phyloP scores from a whole-genome alignment of 2,888 invertebrate species.

The Machimus rusticus region DNA sequence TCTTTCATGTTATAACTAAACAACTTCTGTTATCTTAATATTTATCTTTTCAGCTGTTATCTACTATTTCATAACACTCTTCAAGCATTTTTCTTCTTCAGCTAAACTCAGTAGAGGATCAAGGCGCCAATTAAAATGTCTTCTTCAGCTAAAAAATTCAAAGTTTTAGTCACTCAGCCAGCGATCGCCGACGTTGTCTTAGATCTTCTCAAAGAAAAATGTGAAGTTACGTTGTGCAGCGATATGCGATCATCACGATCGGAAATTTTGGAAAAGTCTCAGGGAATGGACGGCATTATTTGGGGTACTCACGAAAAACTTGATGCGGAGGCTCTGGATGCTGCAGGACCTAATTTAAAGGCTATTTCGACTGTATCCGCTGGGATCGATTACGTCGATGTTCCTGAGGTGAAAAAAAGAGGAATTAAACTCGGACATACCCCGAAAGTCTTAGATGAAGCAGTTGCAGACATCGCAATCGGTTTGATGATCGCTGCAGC shows the following conservation, averaged over 20 bases:
- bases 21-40: background rate
- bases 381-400: constrained; percentile 84
- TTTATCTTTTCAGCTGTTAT: background rate
- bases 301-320: constrained; percentile 57
- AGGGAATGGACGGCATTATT: constrained; percentile 58
- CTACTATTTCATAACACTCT: background rate
- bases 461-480: constrained; percentile 85
- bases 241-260: constrained; percentile 55
- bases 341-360: constrained; percentile 71
- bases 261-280: constrained; percentile 57
- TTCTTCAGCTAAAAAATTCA: constrained; percentile 54
- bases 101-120: background rate
- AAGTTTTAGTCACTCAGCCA: constrained; percentile 76
- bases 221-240: constrained; percentile 55
- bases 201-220: constrained; percentile 68
- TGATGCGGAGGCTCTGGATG: constrained; percentile 58
- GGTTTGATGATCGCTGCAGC: constrained; percentile 78
- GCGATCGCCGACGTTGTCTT: constrained; percentile 73
- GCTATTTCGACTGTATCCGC: constrained; percentile 85
- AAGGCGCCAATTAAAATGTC: constrained; percentile 49
- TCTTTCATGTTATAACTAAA: background rate
- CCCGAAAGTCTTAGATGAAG: constrained; percentile 75
- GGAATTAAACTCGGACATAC: constrained; percentile 83
- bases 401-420: constrained; percentile 72
- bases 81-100: background rate